These are phyloP conservation scores for Octopus bimaculoides DNA, from an alignment of 1,140 invertebrate species.

Conservation along the genomic window DNA sequence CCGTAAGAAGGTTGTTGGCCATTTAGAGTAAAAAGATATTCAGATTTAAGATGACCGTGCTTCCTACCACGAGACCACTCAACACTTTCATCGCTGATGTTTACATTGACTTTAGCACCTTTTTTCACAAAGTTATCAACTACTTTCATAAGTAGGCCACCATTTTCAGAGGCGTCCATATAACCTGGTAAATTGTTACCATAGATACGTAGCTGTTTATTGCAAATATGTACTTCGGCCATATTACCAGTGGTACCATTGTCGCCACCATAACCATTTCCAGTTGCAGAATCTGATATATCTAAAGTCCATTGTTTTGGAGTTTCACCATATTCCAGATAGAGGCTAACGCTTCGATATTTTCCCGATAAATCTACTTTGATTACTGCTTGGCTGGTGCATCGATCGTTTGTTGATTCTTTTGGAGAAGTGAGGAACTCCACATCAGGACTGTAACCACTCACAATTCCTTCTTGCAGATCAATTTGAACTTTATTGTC, in stretches of 20 bases:
- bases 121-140: slow-evolving; percentile 46
- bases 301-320: slow-evolving; percentile 53
- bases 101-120: slow-evolving; percentile 35
- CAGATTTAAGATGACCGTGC: slow-evolving; percentile 44
- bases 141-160: slow-evolving; percentile 45
- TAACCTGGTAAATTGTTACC: slow-evolving; percentile 48
- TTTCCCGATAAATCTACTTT: slow-evolving; percentile 48
- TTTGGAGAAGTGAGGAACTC: slow-evolving; percentile 42
- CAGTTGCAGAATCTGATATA: slow-evolving; percentile 48
- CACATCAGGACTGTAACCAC: slow-evolving; percentile 51
- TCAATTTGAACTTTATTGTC: slow-evolving; percentile 46
- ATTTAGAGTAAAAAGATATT: slow-evolving; percentile 45
- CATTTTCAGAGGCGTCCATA: slow-evolving; percentile 48
- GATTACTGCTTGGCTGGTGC: slow-evolving; percentile 49
- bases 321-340: slow-evolving; percentile 46
- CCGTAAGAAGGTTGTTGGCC: slow-evolving; percentile 42
- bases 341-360: slow-evolving; percentile 40
- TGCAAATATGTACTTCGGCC: slow-evolving; percentile 51
- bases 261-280: slow-evolving; percentile 49
- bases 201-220: slow-evolving; percentile 51
- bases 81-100: slow-evolving; percentile 48
- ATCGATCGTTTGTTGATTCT: slow-evolving; percentile 23
- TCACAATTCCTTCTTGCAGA: slow-evolving; percentile 42
- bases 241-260: slow-evolving; percentile 47
- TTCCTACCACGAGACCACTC: slow-evolving; percentile 40